Percentiles rank a stretch among this genome's conserved stretches.
Evolutionary conservation across 2,113 vertebrate species (phyloP).

Genomic region (Oreochromis niloticus): DNA sequence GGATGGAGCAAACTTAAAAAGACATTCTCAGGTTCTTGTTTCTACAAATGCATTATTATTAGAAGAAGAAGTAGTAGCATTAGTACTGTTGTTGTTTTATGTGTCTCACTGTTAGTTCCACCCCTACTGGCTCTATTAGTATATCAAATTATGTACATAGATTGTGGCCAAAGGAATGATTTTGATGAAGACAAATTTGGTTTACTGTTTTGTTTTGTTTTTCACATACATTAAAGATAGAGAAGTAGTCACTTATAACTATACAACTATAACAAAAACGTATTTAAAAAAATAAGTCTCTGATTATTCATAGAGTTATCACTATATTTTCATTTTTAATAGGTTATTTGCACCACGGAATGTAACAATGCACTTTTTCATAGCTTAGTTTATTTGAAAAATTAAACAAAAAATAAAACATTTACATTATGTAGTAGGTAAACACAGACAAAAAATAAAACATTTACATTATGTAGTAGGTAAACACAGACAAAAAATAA

Average conservation of each 20-base stretch:
- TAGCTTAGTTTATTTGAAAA: neutral
- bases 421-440: neutral
- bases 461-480: neutral
- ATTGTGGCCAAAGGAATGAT: neutral
- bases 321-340: neutral
- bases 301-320: neutral
- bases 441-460: neutral
- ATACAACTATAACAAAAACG: neutral
- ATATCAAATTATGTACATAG: neutral
- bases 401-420: neutral
- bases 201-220: neutral
- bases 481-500: neutral
- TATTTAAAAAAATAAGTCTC: neutral
- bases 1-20: neutral
- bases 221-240: neutral
- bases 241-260: neutral
- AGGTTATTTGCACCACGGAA: neutral
- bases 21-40: neutral
- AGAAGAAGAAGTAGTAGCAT: neutral
- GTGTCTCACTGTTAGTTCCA: neutral
- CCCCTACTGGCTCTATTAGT: neutral
- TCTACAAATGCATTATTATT: neutral
- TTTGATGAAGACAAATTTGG: neutral
- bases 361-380: neutral
- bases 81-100: neutral